Conservation (phyloP, 1,140 invertebrate species). For the Bombus soroeensis region DNA sequence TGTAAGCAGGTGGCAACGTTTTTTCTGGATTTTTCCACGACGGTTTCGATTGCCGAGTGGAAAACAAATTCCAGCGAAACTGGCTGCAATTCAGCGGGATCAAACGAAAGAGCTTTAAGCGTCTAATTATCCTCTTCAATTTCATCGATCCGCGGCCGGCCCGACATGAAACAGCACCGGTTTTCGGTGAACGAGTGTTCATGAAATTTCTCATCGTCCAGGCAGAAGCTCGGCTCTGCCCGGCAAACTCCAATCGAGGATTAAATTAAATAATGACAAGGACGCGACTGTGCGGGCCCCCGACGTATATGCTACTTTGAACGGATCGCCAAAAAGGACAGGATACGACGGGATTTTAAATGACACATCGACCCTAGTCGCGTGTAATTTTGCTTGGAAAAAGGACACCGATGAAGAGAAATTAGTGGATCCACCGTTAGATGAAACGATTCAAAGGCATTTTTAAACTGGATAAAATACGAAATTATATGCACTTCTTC, state of each 20-base stretch:
- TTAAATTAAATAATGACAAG: constrained; percentile 47
- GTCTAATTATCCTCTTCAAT: constrained; percentile 50
- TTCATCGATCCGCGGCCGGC: neutral
- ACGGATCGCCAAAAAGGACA: neutral
- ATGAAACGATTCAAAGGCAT: neutral
- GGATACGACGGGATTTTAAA: neutral
- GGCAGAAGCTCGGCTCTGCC: neutral
- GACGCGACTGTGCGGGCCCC: neutral
- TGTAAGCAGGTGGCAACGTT: neutral
- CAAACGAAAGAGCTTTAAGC: constrained; percentile 11
- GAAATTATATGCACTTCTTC: neutral
- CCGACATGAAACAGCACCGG: neutral
- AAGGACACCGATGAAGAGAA: neutral
- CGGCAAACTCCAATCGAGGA: constrained; percentile 9
- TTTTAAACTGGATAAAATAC: neutral
- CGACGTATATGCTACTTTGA: neutral
- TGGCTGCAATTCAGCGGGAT: neutral
- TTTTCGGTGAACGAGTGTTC: neutral
- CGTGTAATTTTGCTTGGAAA: neutral
- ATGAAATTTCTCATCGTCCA: constrained; percentile 33
- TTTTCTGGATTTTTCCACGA: neutral
- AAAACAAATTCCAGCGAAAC: constrained; percentile 8
- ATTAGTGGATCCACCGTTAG: neutral
- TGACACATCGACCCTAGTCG: neutral
- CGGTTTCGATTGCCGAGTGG: neutral